These are phyloP conservation scores for Anabas testudineus DNA, from an alignment of 2,797 vertebrate genomes.

Conservation along the genomic window DNA sequence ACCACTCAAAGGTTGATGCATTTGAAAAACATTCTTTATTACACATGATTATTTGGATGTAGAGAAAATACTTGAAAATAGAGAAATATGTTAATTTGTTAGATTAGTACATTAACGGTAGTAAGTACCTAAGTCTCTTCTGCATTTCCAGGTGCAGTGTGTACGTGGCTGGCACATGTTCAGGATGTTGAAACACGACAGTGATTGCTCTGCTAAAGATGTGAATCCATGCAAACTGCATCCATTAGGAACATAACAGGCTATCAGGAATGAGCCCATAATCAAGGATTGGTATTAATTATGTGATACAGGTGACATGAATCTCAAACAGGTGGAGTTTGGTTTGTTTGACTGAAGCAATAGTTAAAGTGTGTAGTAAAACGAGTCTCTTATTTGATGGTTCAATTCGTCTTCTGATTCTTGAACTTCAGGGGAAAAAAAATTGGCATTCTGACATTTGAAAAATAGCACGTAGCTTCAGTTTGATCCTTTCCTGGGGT, in stretches of 20 bases:
- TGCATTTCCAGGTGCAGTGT: slow-evolving; percentile 18
- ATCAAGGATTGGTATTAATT: slow-evolving; percentile 48
- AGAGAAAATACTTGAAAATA: background rate
- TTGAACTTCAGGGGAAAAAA: too few species aligned
- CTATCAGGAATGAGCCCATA: slow-evolving; percentile 39
- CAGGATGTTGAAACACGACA: slow-evolving; percentile 21
- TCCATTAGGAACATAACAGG: slow-evolving; percentile 49
- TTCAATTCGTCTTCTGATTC: slow-evolving; percentile 1
- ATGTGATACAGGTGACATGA: slow-evolving; percentile 40
- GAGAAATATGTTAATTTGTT: slow-evolving; percentile 8
- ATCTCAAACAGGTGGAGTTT: slow-evolving; percentile 39
- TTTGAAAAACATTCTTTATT: background rate
- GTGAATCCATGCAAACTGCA: slow-evolving; percentile 39
- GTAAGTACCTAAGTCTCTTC: slow-evolving; percentile 1
- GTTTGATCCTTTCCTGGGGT: slow-evolving; percentile 11
- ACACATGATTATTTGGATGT: slow-evolving; percentile 15
- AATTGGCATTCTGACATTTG: too few species aligned
- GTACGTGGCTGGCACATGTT: slow-evolving; percentile 26
- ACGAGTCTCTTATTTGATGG: slow-evolving; percentile 4
- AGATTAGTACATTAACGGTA: slow-evolving; percentile 4
- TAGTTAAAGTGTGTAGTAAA: slow-evolving; percentile 10
- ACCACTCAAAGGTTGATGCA: background rate
- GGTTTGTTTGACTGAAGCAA: slow-evolving; percentile 32
- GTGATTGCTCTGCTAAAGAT: slow-evolving; percentile 47
- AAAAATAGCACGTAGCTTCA: slow-evolving; percentile 2